A percentile compares a stretch with the other conserved stretches of the same genome.
phyloP scores from a whole-genome alignment of 2,888 invertebrate genomes.

The Sclerodermus sp. region DNA sequence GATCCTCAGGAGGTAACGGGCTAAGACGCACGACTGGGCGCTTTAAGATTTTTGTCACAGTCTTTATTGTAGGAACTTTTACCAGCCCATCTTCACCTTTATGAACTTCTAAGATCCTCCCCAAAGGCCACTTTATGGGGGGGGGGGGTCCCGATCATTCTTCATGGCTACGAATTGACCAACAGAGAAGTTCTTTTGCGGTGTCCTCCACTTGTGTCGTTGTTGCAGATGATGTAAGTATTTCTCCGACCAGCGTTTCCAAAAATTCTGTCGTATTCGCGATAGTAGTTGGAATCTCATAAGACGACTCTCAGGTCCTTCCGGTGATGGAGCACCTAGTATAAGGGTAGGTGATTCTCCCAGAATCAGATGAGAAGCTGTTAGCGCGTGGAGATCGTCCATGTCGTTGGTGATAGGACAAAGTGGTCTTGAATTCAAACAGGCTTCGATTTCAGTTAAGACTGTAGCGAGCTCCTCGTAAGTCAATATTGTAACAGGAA shows the following conservation, averaged over 20 bases:
- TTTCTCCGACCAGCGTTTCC: slow-evolving; percentile 31
- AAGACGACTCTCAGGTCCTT: slow-evolving; percentile 18
- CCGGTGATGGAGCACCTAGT: slow-evolving; percentile 23
- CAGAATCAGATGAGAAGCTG: slow-evolving; percentile 30
- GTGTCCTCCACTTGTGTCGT: slow-evolving; percentile 23
- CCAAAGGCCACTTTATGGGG: neutral
- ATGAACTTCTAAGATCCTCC: neutral
- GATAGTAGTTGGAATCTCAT: slow-evolving; percentile 24
- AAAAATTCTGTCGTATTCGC: slow-evolving; percentile 22
- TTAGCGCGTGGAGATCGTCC: slow-evolving; percentile 18
- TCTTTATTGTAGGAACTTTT: neutral
- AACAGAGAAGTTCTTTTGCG: neutral
- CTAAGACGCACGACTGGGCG: too few species aligned
- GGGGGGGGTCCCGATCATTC: neutral
- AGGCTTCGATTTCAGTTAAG: slow-evolving; percentile 20
- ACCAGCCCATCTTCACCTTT: neutral
- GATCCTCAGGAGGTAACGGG: too few species aligned
- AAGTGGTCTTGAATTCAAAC: slow-evolving; percentile 24
- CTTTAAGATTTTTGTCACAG: neutral
- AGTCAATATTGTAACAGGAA: too few species aligned
- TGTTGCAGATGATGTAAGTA: slow-evolving; percentile 31
- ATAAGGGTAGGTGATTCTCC: slow-evolving; percentile 20
- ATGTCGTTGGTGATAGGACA: slow-evolving; percentile 11
- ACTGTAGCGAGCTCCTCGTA: slow-evolving; percentile 28
- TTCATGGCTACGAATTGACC: neutral